Evolutionary conservation across 2,888 invertebrate species (phyloP), one percentile per base, ranked within the genome.

Genomic region (Eilema caniola): DNA sequence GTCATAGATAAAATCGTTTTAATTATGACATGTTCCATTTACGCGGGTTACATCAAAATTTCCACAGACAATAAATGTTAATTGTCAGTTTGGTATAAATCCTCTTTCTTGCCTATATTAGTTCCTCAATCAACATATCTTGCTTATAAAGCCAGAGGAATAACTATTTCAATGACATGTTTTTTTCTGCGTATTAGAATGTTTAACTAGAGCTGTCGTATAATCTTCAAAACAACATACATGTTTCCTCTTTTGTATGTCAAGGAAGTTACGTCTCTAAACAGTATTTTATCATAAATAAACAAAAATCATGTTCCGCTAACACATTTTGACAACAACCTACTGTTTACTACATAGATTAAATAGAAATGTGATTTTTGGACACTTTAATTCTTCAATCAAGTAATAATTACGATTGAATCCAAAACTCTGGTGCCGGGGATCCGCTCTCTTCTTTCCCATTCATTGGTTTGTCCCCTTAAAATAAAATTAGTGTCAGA

Each of bases 71-170:
- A 79, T 76, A 79, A 79, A 72, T 14, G 25, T 59, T 68, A 62
- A 73, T 68, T 67, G 56, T 67, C 62, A 71, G 53, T 61, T 67
- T 66, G 14, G 69, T 72, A 68, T n/a, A 62, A 66, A 71, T 72
- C 62, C 33, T 76, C 69, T 70, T 71, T 72, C 56, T 69, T 68
- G 53, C 24, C 60, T 65, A 62, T 14, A 33, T 70, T 72, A 65
- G 33, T 67, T 24, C 70, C 28, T 61, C 62, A 28, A 59, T 70
- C 33, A 70, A 72, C 64, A 24, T 78, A 53, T 62, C 63, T 64
- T 71, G 78, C 80, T 69, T 72, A 71, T 53, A 70, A 77, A 80
- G 80, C 80, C 80, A 77, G 80, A 78, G 80, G 78, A 78, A 80
- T 72, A 10, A 73, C 67, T 73, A 73, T 70, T 74, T 74, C 70